Evolutionary conservation across 2,888 invertebrate species (phyloP), one percentile per base, ranked within the genome.

Genomic region (Tenthredo mesomela): DNA sequence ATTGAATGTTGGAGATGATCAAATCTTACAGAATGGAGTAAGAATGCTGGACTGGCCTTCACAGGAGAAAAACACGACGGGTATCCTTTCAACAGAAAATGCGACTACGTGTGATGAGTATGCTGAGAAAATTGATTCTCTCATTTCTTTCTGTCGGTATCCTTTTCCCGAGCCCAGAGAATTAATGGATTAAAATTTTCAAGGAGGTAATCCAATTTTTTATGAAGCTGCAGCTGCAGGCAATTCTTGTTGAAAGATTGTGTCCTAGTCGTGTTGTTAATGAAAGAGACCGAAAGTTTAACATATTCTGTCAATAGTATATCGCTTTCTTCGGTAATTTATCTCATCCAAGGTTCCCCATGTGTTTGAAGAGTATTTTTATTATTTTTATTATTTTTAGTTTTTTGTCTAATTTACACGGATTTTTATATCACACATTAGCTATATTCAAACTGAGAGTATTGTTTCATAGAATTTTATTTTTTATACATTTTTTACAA

Each of bases 341-440:
- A 33, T n/a, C 15, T 77, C 18, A 29, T 77, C 2, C 9, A 33
- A 15, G 40, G 25, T 47, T 50, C 15, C 5, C 18, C 77, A 77
- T 77, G 18, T 50, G 33, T 29, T 54, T 18, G 15, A 18, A 33
- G 33, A 0, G 15, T 33, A 33, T 77, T 29, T n/a, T 73, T 18
- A 43, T 21, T 73, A 18, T 40, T 37, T 73, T 70, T 70, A 3
- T 40, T 70, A 9, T 70, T 40, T 78, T 75, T n/a, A n/a, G n/a
- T n/a, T 58, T 54, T 43, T 67, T 29, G 5, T 50, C 10, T n/a
- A 43, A 47, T 67, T 82, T 82, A 82, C 70, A 82, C 50, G 67
- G 10, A 47, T 82, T 82, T 82, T 82, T 82, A 37, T 80, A 78
- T 37, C 33, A 21, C 61, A 40, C n/a, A 61, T 61, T 54, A 43